Evolutionary conservation across 2,113 vertebrate species (phyloP).

Genomic region (Chinchilla lanigera): DNA sequence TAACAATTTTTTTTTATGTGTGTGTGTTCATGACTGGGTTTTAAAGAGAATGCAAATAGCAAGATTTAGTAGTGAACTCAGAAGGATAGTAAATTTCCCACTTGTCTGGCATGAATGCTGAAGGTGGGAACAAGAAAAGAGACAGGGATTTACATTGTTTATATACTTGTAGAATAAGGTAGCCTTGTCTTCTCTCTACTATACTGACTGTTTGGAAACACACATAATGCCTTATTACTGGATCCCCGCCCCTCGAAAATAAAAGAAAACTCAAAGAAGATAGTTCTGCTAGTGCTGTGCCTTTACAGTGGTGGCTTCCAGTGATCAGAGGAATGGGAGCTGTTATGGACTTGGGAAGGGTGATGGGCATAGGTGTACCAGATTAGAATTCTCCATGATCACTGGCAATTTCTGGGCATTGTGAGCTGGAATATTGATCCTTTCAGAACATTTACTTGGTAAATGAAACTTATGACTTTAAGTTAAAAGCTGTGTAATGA

Average conservation of each 20-base stretch:
- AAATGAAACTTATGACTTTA: not conserved
- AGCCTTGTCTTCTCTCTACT: not conserved
- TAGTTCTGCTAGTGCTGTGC: not conserved
- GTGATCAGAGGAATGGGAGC: not conserved
- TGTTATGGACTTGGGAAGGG: not conserved
- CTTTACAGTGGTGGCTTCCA: not conserved
- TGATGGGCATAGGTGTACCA: not conserved
- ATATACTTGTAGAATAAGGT: not conserved
- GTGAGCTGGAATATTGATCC: not conserved
- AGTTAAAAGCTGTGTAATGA: not conserved
- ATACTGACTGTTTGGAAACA: not conserved
- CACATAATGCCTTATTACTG: not conserved
- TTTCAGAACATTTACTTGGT: not conserved
- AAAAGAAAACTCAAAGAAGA: not conserved
- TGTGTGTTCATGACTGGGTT: not conserved
- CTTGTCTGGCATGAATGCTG: not conserved
- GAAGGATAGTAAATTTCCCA: not conserved
- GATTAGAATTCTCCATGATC: not conserved
- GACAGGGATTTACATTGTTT: not conserved
- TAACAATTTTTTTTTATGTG: not conserved
- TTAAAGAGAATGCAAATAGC: not conserved
- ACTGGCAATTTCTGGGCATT: not conserved
- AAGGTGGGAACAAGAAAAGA: not conserved
- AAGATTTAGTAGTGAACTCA: not conserved
- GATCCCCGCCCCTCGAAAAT: not conserved